Evolutionary conservation across 2,888 invertebrate species (phyloP).

Genomic region (Agelastica alni): DNA sequence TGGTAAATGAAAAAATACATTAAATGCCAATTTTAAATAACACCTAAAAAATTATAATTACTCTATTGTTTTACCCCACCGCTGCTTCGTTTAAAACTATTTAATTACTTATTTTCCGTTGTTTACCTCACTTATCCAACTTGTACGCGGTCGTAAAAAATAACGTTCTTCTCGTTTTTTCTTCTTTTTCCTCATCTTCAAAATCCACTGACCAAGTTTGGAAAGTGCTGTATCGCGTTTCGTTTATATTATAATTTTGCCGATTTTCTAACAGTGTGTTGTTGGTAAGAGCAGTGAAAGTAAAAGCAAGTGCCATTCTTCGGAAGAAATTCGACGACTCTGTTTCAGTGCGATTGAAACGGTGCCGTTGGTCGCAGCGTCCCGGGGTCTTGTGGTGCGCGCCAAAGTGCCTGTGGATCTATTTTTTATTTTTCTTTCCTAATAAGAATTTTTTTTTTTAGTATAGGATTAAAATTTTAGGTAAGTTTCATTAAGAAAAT

Average conservation of each 20-base stretch:
- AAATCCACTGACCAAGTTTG: slow-evolving; percentile 1
- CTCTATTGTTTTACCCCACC: not conserved
- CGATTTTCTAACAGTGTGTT: not conserved
- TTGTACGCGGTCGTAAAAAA: too few species aligned
- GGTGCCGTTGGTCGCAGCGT: slow-evolving; percentile 1
- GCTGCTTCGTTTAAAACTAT: not conserved
- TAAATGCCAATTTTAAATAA: too few species aligned
- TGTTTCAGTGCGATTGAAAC: slow-evolving; percentile 11
- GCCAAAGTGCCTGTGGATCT: slow-evolving; percentile 12
- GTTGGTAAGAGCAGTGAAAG: slow-evolving; percentile 15
- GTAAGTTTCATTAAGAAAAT: not conserved
- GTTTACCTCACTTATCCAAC: too few species aligned
- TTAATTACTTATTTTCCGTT: not conserved
- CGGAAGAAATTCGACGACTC: slow-evolving; percentile 7
- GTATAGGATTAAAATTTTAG: not conserved
- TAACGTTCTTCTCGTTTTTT: not conserved
- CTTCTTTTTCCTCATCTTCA: not conserved
- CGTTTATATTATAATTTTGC: not conserved
- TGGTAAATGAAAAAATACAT: too few species aligned
- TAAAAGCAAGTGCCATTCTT: slow-evolving; percentile 17
- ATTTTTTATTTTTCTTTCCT: not conserved
- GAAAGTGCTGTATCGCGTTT: not conserved
- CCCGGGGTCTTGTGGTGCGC: slow-evolving; percentile 9
- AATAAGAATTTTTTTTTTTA: not conserved
- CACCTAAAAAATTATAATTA: too few species aligned